Percentiles rank a stretch among this genome's conserved stretches.
phyloP scores from a whole-genome alignment of 2,797 vertebrate species.

The Cossypha niveicapilla region DNA sequence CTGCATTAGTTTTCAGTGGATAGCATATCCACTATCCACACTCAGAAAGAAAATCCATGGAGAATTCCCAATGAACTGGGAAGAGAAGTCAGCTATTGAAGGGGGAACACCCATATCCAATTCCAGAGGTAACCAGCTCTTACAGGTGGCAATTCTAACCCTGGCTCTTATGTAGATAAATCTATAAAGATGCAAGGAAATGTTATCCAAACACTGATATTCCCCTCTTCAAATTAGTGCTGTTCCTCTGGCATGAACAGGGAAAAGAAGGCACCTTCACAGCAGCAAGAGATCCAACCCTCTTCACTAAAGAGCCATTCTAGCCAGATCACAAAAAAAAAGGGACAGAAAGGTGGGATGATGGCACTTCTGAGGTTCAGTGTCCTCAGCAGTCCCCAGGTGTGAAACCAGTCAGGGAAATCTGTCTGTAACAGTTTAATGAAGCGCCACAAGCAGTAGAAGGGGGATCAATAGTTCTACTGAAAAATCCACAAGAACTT shows the following conservation, averaged over 20 bases:
- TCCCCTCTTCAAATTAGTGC: background rate
- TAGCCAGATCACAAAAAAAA: background rate
- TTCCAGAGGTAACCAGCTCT: background rate
- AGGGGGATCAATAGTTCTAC: background rate
- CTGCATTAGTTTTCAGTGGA: background rate
- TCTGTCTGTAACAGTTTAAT: background rate
- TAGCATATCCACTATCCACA: background rate
- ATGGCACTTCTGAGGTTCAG: background rate
- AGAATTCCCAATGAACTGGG: background rate
- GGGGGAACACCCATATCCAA: fast-evolving
- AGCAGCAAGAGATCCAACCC: background rate
- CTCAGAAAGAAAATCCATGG: background rate
- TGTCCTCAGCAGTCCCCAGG: background rate
- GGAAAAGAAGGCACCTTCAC: background rate
- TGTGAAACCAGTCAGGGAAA: background rate
- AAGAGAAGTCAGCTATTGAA: background rate
- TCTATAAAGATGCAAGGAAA: background rate
- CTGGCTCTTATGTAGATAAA: background rate
- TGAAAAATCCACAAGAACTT: background rate
- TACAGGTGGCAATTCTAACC: background rate
- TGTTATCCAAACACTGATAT: background rate
- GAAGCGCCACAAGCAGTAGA: background rate
- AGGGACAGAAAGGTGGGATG: background rate
- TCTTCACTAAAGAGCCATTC: background rate
- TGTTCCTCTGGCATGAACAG: background rate